These are phyloP conservation scores for roundworm (Caenorhabditis elegans) DNA, from an alignment of 1,140 invertebrate genomes.

Conservation along the genomic window DNA sequence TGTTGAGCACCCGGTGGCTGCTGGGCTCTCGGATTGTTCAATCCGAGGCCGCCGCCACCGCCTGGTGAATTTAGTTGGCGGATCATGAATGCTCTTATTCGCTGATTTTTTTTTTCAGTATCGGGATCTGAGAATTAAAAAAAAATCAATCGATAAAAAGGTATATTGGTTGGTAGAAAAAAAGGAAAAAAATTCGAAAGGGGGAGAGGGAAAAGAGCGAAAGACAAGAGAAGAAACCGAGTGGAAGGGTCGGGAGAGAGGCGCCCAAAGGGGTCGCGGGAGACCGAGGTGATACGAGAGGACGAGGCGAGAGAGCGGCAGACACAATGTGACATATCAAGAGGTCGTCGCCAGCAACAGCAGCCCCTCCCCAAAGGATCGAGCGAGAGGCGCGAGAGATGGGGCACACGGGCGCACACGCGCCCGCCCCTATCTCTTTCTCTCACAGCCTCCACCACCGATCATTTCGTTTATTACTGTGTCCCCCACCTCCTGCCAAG, in stretches of 20 bases:
- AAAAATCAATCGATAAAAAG: not conserved
- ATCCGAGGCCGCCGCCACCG: not conserved
- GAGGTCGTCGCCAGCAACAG: slow-evolving; percentile 43
- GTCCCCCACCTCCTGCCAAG: no score
- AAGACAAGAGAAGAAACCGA: not conserved
- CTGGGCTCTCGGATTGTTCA: not conserved
- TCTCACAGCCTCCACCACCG: no score
- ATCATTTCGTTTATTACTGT: no score
- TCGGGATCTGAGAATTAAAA: not conserved
- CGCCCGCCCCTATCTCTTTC: no score
- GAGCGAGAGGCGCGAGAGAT: no score
- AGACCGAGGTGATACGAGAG: no score
- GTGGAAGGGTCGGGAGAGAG: not conserved
- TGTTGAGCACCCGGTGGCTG: not conserved
- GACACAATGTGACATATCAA: slow-evolving; percentile 21
- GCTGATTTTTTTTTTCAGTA: not conserved
- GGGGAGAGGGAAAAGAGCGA: not conserved
- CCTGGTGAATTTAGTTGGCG: slow-evolving; percentile 7
- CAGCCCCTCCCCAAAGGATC: no score
- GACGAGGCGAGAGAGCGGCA: no score
- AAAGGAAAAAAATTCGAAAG: not conserved
- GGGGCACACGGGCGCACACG: no score
- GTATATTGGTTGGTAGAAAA: not conserved
- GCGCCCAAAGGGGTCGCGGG: no score
- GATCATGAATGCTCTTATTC: not conserved